Conservation (phyloP, 2,888 invertebrate species). For the Mayetiola destructor region DNA sequence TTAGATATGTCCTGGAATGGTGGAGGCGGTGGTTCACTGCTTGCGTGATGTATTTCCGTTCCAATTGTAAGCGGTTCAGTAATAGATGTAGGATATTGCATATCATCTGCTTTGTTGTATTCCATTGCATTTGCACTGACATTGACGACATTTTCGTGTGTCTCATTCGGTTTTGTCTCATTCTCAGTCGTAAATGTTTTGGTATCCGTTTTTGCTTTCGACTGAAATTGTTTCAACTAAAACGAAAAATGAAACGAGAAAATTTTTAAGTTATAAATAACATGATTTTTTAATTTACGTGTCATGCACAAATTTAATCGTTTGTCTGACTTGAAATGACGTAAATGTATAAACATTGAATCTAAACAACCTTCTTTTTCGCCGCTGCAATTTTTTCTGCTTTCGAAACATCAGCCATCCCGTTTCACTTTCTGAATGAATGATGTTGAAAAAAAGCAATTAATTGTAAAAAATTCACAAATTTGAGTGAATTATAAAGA, state of each 20-base stretch:
- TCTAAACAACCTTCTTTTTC: constrained; percentile 33
- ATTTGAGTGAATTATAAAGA: too few species aligned
- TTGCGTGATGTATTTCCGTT: too few species aligned
- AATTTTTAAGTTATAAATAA: not conserved
- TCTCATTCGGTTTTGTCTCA: not conserved
- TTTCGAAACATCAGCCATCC: constrained; percentile 20
- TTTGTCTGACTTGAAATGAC: too few species aligned
- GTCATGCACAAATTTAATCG: not conserved
- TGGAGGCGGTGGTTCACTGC: too few species aligned
- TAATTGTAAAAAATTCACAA: too few species aligned
- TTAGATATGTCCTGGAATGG: too few species aligned
- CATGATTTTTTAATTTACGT: constrained; percentile 10
- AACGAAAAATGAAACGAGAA: not conserved
- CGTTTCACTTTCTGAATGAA: not conserved
- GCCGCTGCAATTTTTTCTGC: constrained; percentile 33
- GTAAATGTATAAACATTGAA: too few species aligned
- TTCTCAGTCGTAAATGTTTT: not conserved
- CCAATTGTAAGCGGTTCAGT: not conserved
- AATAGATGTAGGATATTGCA: not conserved
- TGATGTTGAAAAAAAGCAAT: too few species aligned
- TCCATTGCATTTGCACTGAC: not conserved
- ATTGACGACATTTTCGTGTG: not conserved
- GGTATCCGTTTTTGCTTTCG: constrained; percentile 19
- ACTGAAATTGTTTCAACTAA: constrained; percentile 29
- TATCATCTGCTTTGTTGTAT: constrained; percentile 3